Conservation (phyloP, 2,113 vertebrate genomes). For the Takifugu bimaculatus region DNA sequence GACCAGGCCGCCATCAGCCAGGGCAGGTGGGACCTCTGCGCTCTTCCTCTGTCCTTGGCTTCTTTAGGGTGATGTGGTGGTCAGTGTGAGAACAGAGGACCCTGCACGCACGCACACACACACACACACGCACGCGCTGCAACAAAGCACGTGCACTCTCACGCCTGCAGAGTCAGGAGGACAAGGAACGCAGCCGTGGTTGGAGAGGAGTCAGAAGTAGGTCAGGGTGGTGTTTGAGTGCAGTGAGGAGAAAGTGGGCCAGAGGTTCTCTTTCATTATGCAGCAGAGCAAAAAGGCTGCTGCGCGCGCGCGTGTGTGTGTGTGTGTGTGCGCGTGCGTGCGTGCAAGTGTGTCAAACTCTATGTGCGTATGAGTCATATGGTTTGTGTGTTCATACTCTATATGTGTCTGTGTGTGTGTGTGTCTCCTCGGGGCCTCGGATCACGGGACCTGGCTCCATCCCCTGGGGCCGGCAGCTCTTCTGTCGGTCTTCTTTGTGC, state of each 20-base stretch:
- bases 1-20: slow-evolving; percentile 86
- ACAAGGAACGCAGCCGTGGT: neutral
- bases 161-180: slow-evolving; percentile 8
- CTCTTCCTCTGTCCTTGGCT: neutral
- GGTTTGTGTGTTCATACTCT: neutral
- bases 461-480: too few species aligned
- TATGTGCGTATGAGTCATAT: neutral
- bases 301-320: neutral
- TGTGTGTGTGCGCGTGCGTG: neutral
- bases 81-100: neutral
- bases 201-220: slow-evolving; percentile 45
- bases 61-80: too few species aligned
- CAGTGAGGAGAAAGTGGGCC: slow-evolving; percentile 27
- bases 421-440: too few species aligned
- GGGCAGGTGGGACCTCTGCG: slow-evolving; percentile 81
- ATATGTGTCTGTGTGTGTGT: too few species aligned
- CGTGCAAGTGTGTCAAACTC: neutral
- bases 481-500: too few species aligned
- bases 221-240: slow-evolving; percentile 37
- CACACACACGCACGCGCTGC: neutral
- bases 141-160: neutral
- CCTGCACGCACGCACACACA: neutral
- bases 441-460: too few species aligned
- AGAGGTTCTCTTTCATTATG: slow-evolving; percentile 37
- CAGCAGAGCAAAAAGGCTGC: neutral